These are phyloP conservation scores for Cordylochernes scorpioides DNA, from an alignment of 2,888 invertebrate genomes.

Conservation along the genomic window DNA sequence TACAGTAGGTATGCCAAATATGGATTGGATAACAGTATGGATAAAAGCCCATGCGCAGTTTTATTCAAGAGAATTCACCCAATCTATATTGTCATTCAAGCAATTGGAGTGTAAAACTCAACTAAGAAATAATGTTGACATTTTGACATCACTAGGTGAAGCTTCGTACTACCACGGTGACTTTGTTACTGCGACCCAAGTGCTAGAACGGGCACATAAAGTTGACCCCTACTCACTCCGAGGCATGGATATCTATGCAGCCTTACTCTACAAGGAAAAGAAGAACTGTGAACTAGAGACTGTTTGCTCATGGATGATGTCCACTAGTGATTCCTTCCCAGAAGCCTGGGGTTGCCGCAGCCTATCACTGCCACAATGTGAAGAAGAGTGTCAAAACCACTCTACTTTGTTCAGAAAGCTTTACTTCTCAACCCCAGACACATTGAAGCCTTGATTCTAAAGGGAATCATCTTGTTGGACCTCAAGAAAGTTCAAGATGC, in stretches of 20 bases:
- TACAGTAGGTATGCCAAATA: too few relatives aligned
- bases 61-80: slow-evolving; percentile 36
- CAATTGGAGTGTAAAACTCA: slow-evolving; percentile 30
- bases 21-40: slow-evolving; percentile 26
- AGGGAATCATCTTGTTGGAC: slow-evolving; percentile 38
- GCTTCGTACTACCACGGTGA: slow-evolving; percentile 44
- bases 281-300: slow-evolving; percentile 33
- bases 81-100: slow-evolving; percentile 37
- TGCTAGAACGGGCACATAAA: slow-evolving; percentile 26
- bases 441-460: slow-evolving; percentile 42
- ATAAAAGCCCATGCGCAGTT: slow-evolving; percentile 30
- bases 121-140: slow-evolving; percentile 36
- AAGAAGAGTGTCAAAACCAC: too few relatives aligned
- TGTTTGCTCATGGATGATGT: slow-evolving; percentile 27
- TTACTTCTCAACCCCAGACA: slow-evolving; percentile 37
- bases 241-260: slow-evolving; percentile 37
- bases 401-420: too few relatives aligned
- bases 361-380: too few relatives aligned
- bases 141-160: slow-evolving; percentile 40
- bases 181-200: slow-evolving; percentile 32
- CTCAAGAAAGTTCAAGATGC: slow-evolving; percentile 39
- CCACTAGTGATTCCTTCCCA: slow-evolving; percentile 29
- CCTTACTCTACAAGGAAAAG: slow-evolving; percentile 32
- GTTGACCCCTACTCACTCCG: slow-evolving; percentile 29
- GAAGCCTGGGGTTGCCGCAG: too few relatives aligned